Evolutionary conservation across 2,797 vertebrate genomes (phyloP), one percentile per base, ranked within the genome.

Genomic region (Schizopygopsis malacanthus): DNA sequence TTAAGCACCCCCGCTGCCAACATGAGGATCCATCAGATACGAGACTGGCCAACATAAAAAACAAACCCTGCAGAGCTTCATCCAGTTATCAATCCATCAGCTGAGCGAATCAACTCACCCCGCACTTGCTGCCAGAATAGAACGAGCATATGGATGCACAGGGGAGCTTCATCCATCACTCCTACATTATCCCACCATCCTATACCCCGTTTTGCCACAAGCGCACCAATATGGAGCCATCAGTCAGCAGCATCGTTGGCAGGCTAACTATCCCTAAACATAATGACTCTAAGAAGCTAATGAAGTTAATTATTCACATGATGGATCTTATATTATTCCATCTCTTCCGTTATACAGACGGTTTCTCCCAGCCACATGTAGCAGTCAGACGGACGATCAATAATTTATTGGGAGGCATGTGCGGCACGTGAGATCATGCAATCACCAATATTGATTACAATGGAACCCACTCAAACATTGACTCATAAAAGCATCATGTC

Each of bases 61-160:
- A 78, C 13, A 61, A 56, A 69, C 81, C 67, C 69, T 80, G 75
- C 37, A 82, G 76, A 75, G 69, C 28, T 70, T 52, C 54, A 76
- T 84, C 84, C 86, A 85, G 77, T 86, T 70, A 87, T 72, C 84
- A 85, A 90, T 90, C 89, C 84, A 86, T 91, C 90, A 90, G 77
- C 56, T 37, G 76, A 67, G 33, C 41, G 10, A 85, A 79, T 73
- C 81, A 86, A 83, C 77, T 80, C 85, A 88, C 75, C 73, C 79
- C 52, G 16, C 45, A 63, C 72, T 71, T 82, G 79, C 80, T 84
- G 78, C 82, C 88, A 78, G 72, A 84, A 59, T 65, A 75, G 10
- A 82, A 87, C n/a, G 69, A 86, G 63, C 81, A 88, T 86, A 87
- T 85, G 88, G 76, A 67, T 75, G 86, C 33, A 65, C 77, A 67